Conservation (phyloP, 2,888 invertebrate species). For the Latheticus oryzae region DNA sequence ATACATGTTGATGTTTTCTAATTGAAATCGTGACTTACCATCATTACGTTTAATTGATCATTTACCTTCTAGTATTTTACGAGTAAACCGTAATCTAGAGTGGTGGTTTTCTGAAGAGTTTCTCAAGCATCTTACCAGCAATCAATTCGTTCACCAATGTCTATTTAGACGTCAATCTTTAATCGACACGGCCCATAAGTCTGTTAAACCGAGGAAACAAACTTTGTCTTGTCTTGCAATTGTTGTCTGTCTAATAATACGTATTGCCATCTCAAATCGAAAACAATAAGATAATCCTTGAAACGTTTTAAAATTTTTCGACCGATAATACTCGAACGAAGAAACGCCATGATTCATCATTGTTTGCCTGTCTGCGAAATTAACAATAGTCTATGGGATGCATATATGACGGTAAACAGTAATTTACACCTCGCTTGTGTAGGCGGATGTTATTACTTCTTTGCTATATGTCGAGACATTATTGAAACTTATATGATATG, state of each 20-base stretch:
- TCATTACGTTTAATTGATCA: conserved; percentile 44
- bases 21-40: conserved; percentile 47
- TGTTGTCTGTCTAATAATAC: conserved; percentile 32
- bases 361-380: conserved; percentile 41
- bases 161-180: conserved; percentile 51
- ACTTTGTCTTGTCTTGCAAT: conserved; percentile 37
- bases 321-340: conserved; percentile 32
- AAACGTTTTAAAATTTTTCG: conserved; percentile 33
- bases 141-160: conserved; percentile 45
- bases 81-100: conserved; percentile 34
- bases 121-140: conserved; percentile 37
- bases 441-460: conserved; percentile 48
- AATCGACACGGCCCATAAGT: conserved; percentile 49
- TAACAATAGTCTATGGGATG: conserved; percentile 38
- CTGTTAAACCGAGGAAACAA: conserved; percentile 36
- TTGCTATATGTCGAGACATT: conserved; percentile 31
- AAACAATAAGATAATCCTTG: conserved; percentile 34
- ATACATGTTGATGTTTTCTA: conserved; percentile 40
- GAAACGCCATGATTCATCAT: conserved; percentile 39
- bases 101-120: conserved; percentile 30
- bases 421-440: conserved; percentile 51
- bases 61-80: conserved; percentile 40
- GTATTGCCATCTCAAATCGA: conserved; percentile 26
- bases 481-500: conserved; percentile 35
- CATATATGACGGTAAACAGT: conserved; percentile 49